Evolutionary conservation across 2,888 invertebrate species (phyloP).

Genomic region (Ferdinandea cuprea): DNA sequence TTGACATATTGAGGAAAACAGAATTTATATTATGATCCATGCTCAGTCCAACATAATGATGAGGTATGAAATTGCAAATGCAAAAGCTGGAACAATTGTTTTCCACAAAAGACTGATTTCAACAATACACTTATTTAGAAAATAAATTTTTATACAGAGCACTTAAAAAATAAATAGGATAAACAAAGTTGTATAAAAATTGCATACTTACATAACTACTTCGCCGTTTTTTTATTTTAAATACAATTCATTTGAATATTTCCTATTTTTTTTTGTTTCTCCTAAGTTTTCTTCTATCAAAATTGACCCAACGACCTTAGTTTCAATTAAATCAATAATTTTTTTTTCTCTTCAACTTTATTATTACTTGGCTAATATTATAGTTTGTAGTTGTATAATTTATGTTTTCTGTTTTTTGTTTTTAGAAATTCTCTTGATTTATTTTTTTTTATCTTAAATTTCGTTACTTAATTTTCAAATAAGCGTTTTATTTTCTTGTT

Average conservation of each 20-base stretch:
- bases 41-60: too few species aligned
- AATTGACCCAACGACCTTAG: conserved; percentile 62
- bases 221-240: conserved; percentile 21
- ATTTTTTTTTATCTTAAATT: conserved; percentile 48
- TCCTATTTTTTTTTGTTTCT: conserved; percentile 39
- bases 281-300: conserved; percentile 49
- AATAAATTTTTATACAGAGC: background rate
- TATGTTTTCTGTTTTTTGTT: conserved; percentile 24
- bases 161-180: background rate
- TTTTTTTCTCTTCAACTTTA: conserved; percentile 27
- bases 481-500: conserved; percentile 68
- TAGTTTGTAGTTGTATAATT: conserved; percentile 12
- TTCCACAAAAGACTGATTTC: too few species aligned
- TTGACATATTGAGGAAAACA: too few species aligned
- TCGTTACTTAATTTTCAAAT: conserved; percentile 68
- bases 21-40: too few species aligned
- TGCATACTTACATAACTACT: conserved; percentile 28
- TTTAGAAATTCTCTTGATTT: conserved; percentile 46
- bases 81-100: too few species aligned
- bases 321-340: conserved; percentile 31
- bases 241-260: conserved; percentile 41
- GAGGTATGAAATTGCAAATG: too few species aligned
- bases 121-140: too few species aligned
- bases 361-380: conserved; percentile 37
- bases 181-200: background rate